A percentile compares a stretch with the other conserved stretches of the same genome.
These are phyloP conservation scores for Nebria ingens DNA, from an alignment of 1,140 invertebrate genomes.

Conservation along the genomic window DNA sequence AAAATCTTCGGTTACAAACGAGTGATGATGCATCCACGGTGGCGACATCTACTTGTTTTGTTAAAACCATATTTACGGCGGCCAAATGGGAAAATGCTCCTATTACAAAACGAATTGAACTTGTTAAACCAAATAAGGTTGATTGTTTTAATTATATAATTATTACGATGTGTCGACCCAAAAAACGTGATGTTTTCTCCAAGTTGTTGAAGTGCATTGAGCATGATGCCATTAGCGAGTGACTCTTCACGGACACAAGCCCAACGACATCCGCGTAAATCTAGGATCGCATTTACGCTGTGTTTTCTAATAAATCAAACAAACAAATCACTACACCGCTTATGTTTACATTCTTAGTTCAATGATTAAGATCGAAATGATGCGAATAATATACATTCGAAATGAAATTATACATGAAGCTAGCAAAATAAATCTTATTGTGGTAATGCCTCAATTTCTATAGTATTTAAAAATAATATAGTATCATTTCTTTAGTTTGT, in stretches of 20 bases:
- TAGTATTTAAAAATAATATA: too few species aligned
- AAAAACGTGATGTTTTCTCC: constrained; percentile 54
- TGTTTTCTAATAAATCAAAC: constrained; percentile 38
- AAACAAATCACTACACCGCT: constrained; percentile 8
- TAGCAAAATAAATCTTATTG: too few species aligned
- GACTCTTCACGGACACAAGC: constrained; percentile 44
- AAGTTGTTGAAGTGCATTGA: constrained; percentile 43
- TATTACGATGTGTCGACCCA: constrained; percentile 43
- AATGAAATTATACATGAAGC: too few species aligned
- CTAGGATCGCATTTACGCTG: constrained; percentile 44
- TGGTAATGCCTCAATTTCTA: too few species aligned
- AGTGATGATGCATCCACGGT: constrained; percentile 50
- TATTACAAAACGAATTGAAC: constrained; percentile 19
- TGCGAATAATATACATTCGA: too few species aligned
- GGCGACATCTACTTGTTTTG: constrained; percentile 48
- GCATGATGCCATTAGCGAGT: constrained; percentile 42
- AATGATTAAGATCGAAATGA: too few species aligned
- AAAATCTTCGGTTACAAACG: constrained; percentile 40
- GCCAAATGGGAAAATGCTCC: constrained; percentile 48
- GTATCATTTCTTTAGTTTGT: too few species aligned
- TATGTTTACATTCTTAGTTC: too few species aligned
- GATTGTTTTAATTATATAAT: constrained; percentile 3
- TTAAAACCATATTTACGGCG: constrained; percentile 48
- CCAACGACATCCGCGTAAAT: constrained; percentile 46
- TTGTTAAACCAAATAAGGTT: neutral